Percentiles rank a stretch among this genome's conserved stretches.
These are phyloP conservation scores for Megaceryle maxima DNA, from an alignment of 2,113 vertebrate species.

Conservation along the genomic window DNA sequence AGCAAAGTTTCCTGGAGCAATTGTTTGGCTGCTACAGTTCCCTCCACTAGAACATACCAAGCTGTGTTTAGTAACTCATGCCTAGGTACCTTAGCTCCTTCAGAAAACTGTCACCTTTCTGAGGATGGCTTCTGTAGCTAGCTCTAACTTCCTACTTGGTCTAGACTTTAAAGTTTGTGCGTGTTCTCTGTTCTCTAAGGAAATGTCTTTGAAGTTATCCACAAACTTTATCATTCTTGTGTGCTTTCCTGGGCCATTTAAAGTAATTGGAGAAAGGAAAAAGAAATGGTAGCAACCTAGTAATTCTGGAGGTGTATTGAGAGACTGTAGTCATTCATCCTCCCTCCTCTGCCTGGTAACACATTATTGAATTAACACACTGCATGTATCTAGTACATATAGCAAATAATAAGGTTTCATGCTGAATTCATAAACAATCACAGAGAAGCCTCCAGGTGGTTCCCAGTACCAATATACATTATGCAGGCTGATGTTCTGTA, in stretches of 20 bases:
- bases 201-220: background rate
- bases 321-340: background rate
- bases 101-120: background rate
- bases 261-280: background rate
- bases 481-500: background rate
- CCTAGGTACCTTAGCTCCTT: background rate
- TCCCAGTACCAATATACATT: background rate
- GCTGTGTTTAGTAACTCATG: background rate
- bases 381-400: background rate
- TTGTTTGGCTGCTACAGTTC: background rate
- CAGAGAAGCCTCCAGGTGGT: conserved; percentile 14
- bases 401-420: background rate
- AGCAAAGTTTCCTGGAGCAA: background rate
- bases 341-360: background rate
- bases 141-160: background rate
- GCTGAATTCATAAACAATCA: background rate
- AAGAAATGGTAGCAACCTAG: background rate
- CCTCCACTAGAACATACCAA: background rate
- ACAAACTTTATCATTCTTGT: background rate
- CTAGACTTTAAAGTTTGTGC: background rate
- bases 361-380: background rate
- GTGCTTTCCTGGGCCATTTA: background rate
- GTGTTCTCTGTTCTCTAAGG: background rate
- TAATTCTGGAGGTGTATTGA: background rate
- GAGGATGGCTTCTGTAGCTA: background rate